Percentiles rank a stretch among this genome's conserved stretches.
Conservation (phyloP, 2,888 invertebrate genomes). For the Dexiosoma caninum region DNA sequence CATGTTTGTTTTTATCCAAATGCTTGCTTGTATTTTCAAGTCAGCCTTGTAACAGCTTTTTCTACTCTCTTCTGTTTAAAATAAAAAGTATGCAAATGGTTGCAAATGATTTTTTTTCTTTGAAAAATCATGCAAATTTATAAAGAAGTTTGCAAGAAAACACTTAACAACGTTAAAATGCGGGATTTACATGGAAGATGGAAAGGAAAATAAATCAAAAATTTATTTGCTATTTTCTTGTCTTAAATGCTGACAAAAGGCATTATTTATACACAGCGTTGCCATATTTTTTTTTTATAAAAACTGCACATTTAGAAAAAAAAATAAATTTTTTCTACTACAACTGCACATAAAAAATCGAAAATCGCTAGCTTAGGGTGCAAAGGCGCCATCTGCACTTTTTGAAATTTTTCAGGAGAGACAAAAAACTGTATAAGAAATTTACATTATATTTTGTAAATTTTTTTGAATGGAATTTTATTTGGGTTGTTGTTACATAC, state of each 20-base stretch:
- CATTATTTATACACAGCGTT: not conserved
- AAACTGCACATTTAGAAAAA: too few species aligned
- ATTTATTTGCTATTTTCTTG: constrained; percentile 19
- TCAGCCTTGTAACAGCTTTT: not conserved
- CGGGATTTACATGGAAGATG: not conserved
- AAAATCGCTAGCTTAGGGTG: not conserved
- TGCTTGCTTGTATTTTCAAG: not conserved
- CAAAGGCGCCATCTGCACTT: not conserved
- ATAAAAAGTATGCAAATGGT: constrained; percentile 45
- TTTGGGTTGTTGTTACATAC: not conserved
- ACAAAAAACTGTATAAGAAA: not conserved
- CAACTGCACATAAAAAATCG: too few species aligned
- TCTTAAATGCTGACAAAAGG: not conserved
- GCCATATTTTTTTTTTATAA: too few species aligned
- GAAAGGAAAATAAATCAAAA: constrained; percentile 31
- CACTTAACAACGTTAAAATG: not conserved
- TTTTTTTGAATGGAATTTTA: not conserved
- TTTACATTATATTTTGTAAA: not conserved
- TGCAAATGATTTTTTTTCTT: constrained; percentile 48
- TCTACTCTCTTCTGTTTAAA: not conserved
- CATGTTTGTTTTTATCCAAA: not conserved
- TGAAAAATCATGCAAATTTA: constrained; percentile 14
- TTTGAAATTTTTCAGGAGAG: not conserved
- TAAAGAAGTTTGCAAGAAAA: constrained; percentile 7
- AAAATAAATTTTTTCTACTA: too few species aligned